Evolutionary conservation across 2,113 vertebrate species (phyloP), one percentile per base, ranked within the genome.

Genomic region (Podiceps cristatus): DNA sequence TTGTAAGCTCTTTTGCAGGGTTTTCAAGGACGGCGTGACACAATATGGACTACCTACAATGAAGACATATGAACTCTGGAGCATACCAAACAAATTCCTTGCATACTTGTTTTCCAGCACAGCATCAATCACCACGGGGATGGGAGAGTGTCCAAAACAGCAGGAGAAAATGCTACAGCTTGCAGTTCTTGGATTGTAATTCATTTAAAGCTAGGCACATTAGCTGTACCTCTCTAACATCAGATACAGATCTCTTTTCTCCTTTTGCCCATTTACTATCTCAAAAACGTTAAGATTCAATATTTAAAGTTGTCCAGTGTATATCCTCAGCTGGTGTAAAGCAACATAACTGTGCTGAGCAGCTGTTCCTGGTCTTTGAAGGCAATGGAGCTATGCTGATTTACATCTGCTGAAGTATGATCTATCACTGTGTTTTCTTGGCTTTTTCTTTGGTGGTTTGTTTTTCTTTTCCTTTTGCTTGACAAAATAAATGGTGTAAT

Each of bases 51-150:
- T 97, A 91, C 93, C 96, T 97, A 96, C 97, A 97, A 98, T 97
- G 97, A 98, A 98, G 97, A 98, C 97, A 84, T 96, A 98, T 97
- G 97, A 98, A 98, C 97, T 97, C 94, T 66, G 77, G 96, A 95
- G 96, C 96, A 92, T 81, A 96, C 96, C 96, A 96, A 97, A 97
- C 96, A 96, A 96, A 97, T 98, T 96, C 96, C 76, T 97, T 97
- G 95, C 97, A 95, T 98, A 96, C 95, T 98, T 97, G 94, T 95
- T 97, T 97, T 97, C 91, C 93, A 91, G 96, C 96, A 95, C 92
- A 97, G 94, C 97, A 97, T 97, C 97, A 96, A 98, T 98, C 97
- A 97, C 97, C 93, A 88, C 92, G 93, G 96, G 96, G 96, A 97
- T 97, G 96, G 96, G 96, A 97, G 86, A 91, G 77, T 73, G 90